Percentiles rank a stretch among this genome's conserved stretches.
These are phyloP conservation scores for Strigamia crassipes DNA, from an alignment of 2,888 invertebrate species.

Conservation along the genomic window DNA sequence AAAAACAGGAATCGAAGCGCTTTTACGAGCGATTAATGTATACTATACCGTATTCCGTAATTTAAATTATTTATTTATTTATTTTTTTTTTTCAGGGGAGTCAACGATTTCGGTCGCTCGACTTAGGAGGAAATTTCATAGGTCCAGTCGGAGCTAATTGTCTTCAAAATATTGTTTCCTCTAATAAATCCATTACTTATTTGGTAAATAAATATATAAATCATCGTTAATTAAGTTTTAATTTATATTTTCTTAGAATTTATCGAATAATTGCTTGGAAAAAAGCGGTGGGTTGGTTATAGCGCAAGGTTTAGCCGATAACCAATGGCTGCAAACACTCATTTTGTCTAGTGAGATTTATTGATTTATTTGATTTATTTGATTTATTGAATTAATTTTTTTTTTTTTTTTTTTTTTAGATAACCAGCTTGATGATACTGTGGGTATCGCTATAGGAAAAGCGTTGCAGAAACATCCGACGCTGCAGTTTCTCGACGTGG, in stretches of 20 bases:
- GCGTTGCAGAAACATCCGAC: not conserved
- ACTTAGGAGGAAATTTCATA: constrained; percentile 37
- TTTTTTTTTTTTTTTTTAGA: not conserved
- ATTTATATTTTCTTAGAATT: not conserved
- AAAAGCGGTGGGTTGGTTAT: not conserved
- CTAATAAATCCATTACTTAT: not conserved
- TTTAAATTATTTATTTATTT: not conserved
- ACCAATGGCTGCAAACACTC: not conserved
- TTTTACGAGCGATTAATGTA: constrained; percentile 12
- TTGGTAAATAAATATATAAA: not conserved
- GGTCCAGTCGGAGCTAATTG: not conserved
- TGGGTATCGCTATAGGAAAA: constrained; percentile 8
- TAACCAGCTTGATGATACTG: constrained; percentile 38
- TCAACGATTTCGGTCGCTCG: not conserved
- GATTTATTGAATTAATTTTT: not conserved
- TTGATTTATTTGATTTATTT: not conserved
- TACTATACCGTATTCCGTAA: not conserved
- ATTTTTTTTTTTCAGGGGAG: constrained; percentile 2
- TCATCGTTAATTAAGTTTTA: not conserved
- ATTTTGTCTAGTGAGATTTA: constrained; percentile 10
- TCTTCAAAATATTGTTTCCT: not conserved
- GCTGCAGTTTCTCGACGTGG: constrained; percentile 6
- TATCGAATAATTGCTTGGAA: constrained; percentile 17
- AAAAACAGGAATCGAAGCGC: not conserved
- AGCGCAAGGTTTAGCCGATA: not conserved